phyloP scores from a whole-genome alignment of 2,888 invertebrate species.

The Callyntrura guangdongensis region DNA sequence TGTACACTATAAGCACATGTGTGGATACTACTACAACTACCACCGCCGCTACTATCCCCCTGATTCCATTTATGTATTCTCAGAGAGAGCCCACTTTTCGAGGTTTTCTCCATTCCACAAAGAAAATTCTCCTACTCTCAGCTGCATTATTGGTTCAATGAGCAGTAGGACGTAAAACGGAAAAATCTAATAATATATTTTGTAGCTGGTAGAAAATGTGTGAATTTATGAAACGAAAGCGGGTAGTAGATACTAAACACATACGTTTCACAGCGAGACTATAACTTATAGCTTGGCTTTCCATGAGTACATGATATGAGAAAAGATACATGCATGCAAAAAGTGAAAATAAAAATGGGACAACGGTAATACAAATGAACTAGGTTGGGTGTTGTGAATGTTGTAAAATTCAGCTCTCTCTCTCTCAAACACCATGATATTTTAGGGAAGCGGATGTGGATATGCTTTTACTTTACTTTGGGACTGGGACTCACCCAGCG shows the following conservation, averaged over 20 bases:
- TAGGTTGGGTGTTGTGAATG: conserved; percentile 5
- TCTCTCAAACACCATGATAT: neutral
- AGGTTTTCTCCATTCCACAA: neutral
- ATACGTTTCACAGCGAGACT: neutral
- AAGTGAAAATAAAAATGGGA: conserved; percentile 42
- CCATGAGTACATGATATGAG: neutral
- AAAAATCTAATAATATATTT: conserved; percentile 55
- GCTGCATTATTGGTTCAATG: conserved; percentile 60
- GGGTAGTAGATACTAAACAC: conserved; percentile 1
- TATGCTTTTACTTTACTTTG: neutral
- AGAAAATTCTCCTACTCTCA: conserved; percentile 12
- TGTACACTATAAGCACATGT: neutral
- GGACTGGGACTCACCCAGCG: conserved; percentile 7
- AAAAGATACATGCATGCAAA: conserved; percentile 7
- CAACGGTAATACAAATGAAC: conserved; percentile 12
- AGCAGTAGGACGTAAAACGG: conserved; percentile 47
- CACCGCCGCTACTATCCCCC: neutral
- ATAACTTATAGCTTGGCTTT: neutral
- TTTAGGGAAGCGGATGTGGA: conserved; percentile 24
- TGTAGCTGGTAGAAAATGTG: conserved; percentile 59
- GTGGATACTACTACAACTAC: neutral
- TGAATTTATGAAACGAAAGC: conserved; percentile 68
- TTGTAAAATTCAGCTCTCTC: conserved; percentile 4
- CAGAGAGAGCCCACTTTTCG: neutral
- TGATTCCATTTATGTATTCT: conserved; percentile 28